Evolutionary conservation across 1,140 invertebrate genomes (phyloP).

Genomic region (Phymorhynchus buccinoides): DNA sequence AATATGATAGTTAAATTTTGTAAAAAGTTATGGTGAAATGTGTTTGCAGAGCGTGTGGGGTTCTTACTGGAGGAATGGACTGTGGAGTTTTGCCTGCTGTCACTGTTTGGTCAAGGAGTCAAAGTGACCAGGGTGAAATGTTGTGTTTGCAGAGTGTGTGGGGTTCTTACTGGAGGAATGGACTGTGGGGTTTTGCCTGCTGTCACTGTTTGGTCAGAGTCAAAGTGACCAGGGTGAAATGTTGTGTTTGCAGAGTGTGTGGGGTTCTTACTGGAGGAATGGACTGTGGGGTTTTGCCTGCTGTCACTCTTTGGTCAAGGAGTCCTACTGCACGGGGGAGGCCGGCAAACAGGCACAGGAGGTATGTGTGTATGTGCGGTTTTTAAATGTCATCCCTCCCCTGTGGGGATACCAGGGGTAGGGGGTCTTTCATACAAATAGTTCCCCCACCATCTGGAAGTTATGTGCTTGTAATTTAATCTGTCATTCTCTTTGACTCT

Average conservation of each 20-base stretch:
- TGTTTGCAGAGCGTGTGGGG: constrained; percentile 86
- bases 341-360: constrained; percentile 61
- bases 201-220: constrained; percentile 91
- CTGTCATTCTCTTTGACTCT: too few relatives aligned
- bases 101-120: constrained; percentile 93
- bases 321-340: constrained; percentile 82
- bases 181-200: constrained; percentile 96
- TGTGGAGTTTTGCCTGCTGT: constrained; percentile 98
- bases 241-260: constrained; percentile 79
- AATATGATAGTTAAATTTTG: too few relatives aligned
- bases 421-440: neutral
- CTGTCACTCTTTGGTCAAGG: constrained; percentile 94
- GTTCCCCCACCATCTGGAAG: too few relatives aligned
- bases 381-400: too few relatives aligned
- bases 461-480: too few relatives aligned
- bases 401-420: neutral
- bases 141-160: constrained; percentile 81
- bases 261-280: constrained; percentile 95
- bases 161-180: constrained; percentile 95
- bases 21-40: too few relatives aligned
- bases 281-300: constrained; percentile 97
- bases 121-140: too few relatives aligned
- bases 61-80: constrained; percentile 91
- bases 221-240: neutral
- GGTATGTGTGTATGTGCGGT: constrained; percentile 44